Evolutionary conservation across 1,140 invertebrate species (phyloP), one percentile per base, ranked within the genome.

Genomic region (Gonioctena quinquepunctata): DNA sequence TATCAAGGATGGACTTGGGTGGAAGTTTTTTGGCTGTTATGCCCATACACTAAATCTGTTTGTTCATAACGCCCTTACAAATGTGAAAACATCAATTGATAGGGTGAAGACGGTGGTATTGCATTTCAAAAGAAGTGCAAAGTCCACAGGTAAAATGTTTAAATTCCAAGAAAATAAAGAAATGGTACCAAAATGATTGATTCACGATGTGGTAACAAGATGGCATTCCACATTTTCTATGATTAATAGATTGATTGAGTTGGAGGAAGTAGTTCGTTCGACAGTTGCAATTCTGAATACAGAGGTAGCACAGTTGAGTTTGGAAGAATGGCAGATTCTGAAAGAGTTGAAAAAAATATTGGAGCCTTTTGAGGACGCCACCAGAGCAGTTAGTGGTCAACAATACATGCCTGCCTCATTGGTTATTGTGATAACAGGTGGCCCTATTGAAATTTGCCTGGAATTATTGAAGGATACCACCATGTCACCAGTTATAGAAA

Each of bases 191-290:
- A 61, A n/a, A 11, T 13, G 3, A 25, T 73, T 80, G 64, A 13
- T 33, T 13, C 7, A 33, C 8, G 74, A 81, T 33, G 77, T 79
- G 6, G 62, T 57, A 0, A 83, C 80, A 6, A 57, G 83, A 16
- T 84, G 80, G 80, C 83, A 82, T 27, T 78, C 76, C 11, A 78
- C 73, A 8, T 82, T 69, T 72, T 77, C 77, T 28, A 83, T 82
- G 79, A 21, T 83, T 2, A 50, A 79, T 50, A 54, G 80, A 69
- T 79, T 81, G 73, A 8, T 81, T 5, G 67, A 74, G 6, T 62
- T 81, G 8, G 69, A 73, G 65, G 60, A 73, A 13, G 19, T 70
- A 16, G 59, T 74, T 57, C 25, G 62, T 25, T 48, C 61, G 16
- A 71, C 66, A 48, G 25, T 72, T 21, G 62, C 57, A 61, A 42